A percentile compares a stretch with the other conserved stretches of the same genome.
phyloP scores from a whole-genome alignment of 2,797 vertebrate genomes.

The Xiphorhynchus erythropygius region DNA sequence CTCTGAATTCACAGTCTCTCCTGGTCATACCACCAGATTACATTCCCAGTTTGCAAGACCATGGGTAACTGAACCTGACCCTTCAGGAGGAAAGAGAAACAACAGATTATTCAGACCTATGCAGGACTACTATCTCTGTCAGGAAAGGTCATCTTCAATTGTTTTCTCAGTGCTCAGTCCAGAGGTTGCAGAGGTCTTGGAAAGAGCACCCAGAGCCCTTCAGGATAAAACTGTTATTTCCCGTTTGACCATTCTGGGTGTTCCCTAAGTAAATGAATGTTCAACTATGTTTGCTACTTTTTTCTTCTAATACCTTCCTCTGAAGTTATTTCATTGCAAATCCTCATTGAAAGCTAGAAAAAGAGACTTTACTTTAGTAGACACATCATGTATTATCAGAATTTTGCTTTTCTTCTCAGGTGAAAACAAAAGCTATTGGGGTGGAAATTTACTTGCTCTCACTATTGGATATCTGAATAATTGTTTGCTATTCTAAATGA shows the following conservation, averaged over 20 bases:
- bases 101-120: background rate
- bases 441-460: constrained; percentile 45
- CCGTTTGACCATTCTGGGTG: background rate
- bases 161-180: background rate
- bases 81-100: background rate
- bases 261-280: constrained; percentile 11
- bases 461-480: constrained; percentile 57
- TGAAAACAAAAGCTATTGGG: constrained; percentile 10
- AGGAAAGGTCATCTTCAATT: background rate
- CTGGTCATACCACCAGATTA: background rate
- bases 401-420: constrained; percentile 54
- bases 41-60: background rate
- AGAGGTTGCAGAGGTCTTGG: background rate
- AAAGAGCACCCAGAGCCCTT: background rate
- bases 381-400: constrained; percentile 31
- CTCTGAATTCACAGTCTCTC: background rate
- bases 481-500: constrained; percentile 42
- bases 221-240: background rate
- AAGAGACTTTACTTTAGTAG: constrained; percentile 23
- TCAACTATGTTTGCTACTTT: background rate
- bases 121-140: background rate
- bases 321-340: constrained; percentile 52
- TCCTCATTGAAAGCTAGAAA: constrained; percentile 46
- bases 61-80: background rate
- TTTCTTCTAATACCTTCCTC: background rate